A percentile compares a stretch with the other conserved stretches of the same genome.
These are phyloP conservation scores for Amphibalanus amphitrite DNA, from an alignment of 1,140 invertebrate species.

Conservation along the genomic window DNA sequence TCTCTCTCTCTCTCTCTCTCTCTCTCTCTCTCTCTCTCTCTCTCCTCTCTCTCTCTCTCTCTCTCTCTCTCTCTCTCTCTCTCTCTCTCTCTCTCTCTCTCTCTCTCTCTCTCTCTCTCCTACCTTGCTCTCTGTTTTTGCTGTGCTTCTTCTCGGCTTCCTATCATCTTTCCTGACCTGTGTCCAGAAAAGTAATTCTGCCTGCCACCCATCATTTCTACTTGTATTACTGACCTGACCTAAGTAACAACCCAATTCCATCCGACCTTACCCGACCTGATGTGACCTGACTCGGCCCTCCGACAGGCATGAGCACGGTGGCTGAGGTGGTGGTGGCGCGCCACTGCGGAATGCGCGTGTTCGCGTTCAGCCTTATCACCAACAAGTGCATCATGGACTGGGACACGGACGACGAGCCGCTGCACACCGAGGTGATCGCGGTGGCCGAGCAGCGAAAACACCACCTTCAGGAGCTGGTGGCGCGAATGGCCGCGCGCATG, in stretches of 20 bases:
- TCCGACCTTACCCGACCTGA: background rate
- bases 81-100: too few species aligned
- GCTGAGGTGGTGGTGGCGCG: slow-evolving; percentile 71
- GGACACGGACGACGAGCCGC: slow-evolving; percentile 48
- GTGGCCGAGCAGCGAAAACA: slow-evolving; percentile 49
- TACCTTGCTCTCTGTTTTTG: too few species aligned
- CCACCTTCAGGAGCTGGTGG: slow-evolving; percentile 41
- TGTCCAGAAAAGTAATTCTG: too few species aligned
- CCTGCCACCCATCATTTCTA: too few species aligned
- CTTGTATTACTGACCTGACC: too few species aligned
- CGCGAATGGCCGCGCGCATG: background rate
- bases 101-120: too few species aligned
- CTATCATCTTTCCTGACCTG: too few species aligned
- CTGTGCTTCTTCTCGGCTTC: too few species aligned
- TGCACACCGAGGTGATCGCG: slow-evolving; percentile 77
- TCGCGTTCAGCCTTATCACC: slow-evolving; percentile 81
- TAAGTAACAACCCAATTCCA: background rate
- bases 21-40: too few species aligned
- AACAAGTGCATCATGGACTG: slow-evolving; percentile 73
- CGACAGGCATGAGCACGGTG: slow-evolving; percentile 23
- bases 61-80: too few species aligned
- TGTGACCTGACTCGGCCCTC: background rate
- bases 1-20: too few species aligned
- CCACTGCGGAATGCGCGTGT: slow-evolving; percentile 76
- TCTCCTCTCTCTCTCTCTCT: too few species aligned